Evolutionary conservation across 1,140 invertebrate genomes (phyloP), one percentile per base, ranked within the genome.

Genomic region (Drosophila bocki): DNA sequence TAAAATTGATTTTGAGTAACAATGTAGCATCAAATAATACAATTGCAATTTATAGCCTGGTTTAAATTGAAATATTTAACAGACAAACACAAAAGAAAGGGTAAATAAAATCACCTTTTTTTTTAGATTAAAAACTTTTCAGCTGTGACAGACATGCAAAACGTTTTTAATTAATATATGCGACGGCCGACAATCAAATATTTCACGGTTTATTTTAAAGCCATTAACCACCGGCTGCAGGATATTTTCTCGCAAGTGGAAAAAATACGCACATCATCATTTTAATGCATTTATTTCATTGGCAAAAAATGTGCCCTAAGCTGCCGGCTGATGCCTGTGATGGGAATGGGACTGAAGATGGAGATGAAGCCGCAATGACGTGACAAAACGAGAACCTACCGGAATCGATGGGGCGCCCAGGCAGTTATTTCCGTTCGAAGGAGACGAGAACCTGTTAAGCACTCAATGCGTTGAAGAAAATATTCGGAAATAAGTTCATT

Each of bases 401-500:
- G 15, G 42, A 61, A 67, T 64, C 80, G 54, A 62, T 39, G 80
- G 83, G 83, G 60, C 50, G 67, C 69, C 80, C 60, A 65, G 58
- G 44, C 54, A 79, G 64, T 69, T 78, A 80, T 79, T 83, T 82
- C 79, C 83, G 79, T 41, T 65, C 39, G 37, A 42, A 75, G 42
- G 57, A 51, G 60, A 70, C 65, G 56, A 58, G 59, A 63, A 70
- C 42, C 63, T 87, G 76, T 87, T 80, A 77, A 76, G 65, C 78
- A 81, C 76, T 85, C 77, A 82, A 80, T 79, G 67, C 56, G 74
- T 57, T 29, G 39, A 47, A 71, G 65, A 68, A 79, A 81, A 84
- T 84, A 81, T 85, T 72, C 78, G 85, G 75, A 90, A 82, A 88
- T 90, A 74, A 79, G 78, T 81, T 84, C 68, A 74, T 80, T 87